Conservation (phyloP, 2,113 vertebrate genomes). For the Panurus biarmicus region DNA sequence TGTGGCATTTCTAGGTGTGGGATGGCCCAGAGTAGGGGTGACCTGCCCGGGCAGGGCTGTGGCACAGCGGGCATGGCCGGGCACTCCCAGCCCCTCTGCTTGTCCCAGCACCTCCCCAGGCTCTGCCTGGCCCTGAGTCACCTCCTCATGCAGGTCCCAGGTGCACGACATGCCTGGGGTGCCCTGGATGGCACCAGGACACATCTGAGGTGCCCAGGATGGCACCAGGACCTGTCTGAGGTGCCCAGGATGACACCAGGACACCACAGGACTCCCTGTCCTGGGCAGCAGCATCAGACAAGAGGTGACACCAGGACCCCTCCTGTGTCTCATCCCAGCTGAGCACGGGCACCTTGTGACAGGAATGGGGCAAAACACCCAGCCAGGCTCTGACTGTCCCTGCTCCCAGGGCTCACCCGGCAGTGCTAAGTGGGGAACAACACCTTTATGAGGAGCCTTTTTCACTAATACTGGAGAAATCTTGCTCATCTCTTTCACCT, state of each 20-base stretch:
- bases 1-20: not conserved
- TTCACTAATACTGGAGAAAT: not conserved
- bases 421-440: rapidly evolving
- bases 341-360: not conserved
- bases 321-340: not conserved
- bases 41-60: not conserved
- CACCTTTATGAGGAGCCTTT: not conserved
- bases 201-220: not conserved
- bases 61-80: not conserved
- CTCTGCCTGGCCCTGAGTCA: not conserved
- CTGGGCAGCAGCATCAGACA: not conserved
- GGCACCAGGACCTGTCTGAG: not conserved
- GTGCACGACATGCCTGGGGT: not conserved
- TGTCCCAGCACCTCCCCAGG: not conserved
- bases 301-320: not conserved
- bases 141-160: not conserved
- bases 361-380: not conserved
- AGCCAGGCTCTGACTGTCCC: not conserved
- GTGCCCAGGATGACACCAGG: not conserved
- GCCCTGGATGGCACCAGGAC: not conserved
- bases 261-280: not conserved
- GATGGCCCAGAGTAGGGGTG: not conserved
- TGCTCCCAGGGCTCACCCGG: not conserved
- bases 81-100: not conserved
- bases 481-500: not conserved